Conservation (phyloP, 2,797 vertebrate genomes). For the Spea hammondii region DNA sequence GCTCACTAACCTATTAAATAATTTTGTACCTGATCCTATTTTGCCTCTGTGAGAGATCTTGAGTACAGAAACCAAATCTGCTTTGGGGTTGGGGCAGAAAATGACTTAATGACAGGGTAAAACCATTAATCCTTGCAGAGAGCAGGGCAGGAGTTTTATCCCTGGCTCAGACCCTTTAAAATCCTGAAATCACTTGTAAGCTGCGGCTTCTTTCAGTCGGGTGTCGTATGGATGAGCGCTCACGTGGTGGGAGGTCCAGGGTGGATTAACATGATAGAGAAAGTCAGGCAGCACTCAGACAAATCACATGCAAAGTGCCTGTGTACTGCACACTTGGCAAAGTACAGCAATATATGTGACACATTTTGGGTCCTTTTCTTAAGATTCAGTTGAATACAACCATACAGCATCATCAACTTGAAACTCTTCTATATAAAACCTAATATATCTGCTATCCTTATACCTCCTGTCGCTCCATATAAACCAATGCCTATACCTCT, state of each 20-base stretch:
- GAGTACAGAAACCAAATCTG: background rate
- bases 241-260: constrained; percentile 42
- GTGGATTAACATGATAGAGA: constrained; percentile 37
- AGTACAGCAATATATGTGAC: too few relatives aligned
- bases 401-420: too few relatives aligned
- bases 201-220: constrained; percentile 42
- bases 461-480: too few relatives aligned
- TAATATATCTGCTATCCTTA: too few relatives aligned
- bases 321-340: background rate
- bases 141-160: constrained; percentile 44
- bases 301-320: constrained; percentile 7
- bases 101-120: constrained; percentile 31
- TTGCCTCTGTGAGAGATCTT: too few relatives aligned
- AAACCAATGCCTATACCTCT: too few relatives aligned
- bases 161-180: constrained; percentile 41
- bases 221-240: constrained; percentile 36
- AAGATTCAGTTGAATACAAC: too few relatives aligned
- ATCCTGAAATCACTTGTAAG: constrained; percentile 52
- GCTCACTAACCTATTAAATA: too few relatives aligned
- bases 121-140: constrained; percentile 46
- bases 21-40: background rate
- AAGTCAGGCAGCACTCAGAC: constrained; percentile 27
- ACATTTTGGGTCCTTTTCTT: too few relatives aligned
- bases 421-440: too few relatives aligned
- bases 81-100: constrained; percentile 3